Evolutionary conservation across 2,797 vertebrate genomes (phyloP).

Genomic region (Anguilla pacifica): DNA sequence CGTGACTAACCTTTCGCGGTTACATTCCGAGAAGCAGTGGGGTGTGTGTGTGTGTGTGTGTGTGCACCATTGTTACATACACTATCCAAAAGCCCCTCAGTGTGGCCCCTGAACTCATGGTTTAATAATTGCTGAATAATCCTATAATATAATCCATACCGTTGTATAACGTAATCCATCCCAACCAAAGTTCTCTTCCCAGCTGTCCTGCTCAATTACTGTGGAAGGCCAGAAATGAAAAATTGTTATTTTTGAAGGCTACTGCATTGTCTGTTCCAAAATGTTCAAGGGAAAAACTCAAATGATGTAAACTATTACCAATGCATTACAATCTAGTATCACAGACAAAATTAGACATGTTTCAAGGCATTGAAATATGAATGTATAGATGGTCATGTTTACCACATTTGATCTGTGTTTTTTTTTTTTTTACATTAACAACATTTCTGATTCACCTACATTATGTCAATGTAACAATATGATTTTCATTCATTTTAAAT

Average conservation of each 20-base stretch:
- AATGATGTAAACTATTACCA: not conserved
- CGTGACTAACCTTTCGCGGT: not conserved
- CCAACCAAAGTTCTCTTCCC: constrained; percentile 52
- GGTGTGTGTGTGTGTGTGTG: not conserved
- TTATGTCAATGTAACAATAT: no score
- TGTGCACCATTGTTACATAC: constrained; percentile 31
- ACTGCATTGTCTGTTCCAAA: not conserved
- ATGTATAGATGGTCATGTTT: not conserved
- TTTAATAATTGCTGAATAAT: not conserved
- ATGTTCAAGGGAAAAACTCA: not conserved
- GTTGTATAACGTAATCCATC: not conserved
- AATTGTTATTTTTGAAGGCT: not conserved
- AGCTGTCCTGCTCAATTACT: constrained; percentile 20
- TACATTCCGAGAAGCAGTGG: not conserved
- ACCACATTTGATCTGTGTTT: no score
- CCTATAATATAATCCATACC: not conserved
- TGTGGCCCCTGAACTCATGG: constrained; percentile 11
- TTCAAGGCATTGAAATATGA: not conserved
- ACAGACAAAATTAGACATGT: not conserved
- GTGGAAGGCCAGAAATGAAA: not conserved
- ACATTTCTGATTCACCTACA: no score
- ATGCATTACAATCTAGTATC: not conserved
- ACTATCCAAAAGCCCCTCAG: constrained; percentile 27
- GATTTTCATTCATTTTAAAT: no score
- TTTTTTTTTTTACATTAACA: no score